Evolutionary conservation across 1,140 invertebrate genomes (phyloP).

Genomic region (Meloidogyne floridensis): DNA sequence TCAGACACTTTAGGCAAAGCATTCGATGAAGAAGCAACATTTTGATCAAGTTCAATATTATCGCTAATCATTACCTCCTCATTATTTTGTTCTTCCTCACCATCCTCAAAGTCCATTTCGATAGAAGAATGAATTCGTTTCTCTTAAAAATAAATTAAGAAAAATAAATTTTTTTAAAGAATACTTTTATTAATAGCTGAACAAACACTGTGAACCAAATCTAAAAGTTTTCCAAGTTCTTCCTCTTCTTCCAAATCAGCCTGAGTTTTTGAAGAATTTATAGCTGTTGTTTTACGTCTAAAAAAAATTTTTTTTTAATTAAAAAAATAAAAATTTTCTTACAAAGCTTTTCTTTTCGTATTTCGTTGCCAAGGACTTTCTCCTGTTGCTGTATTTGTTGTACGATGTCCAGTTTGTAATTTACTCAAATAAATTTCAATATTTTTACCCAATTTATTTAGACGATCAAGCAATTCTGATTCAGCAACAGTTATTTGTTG

Average conservation of each 20-base stretch:
- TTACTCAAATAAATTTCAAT: slow-evolving; percentile 84
- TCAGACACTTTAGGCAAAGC: not conserved
- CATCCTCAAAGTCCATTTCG: not conserved
- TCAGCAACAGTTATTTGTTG: not conserved
- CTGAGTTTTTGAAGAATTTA: not conserved
- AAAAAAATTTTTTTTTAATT: not conserved
- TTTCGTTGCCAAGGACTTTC: slow-evolving; percentile 10
- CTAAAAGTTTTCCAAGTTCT: slow-evolving; percentile 28
- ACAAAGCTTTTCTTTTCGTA: slow-evolving; percentile 13
- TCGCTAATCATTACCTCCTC: not conserved
- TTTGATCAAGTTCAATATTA: not conserved
- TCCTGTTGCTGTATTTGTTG: not conserved
- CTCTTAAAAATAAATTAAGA: not conserved
- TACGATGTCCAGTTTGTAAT: slow-evolving; percentile 15
- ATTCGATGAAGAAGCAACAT: slow-evolving; percentile 8
- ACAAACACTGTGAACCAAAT: slow-evolving; percentile 20
- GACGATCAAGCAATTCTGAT: slow-evolving; percentile 51
- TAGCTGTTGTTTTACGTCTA: not conserved
- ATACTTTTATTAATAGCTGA: slow-evolving; percentile 36
- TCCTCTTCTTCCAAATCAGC: slow-evolving; percentile 70
- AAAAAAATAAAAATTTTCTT: not conserved
- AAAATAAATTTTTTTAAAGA: not conserved
- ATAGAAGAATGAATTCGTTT: not conserved
- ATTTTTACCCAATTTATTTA: slow-evolving; percentile 83
- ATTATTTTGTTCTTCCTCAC: slow-evolving; percentile 12